phyloP scores from a whole-genome alignment of 2,888 invertebrate genomes.

The Spodoptera exigua region DNA sequence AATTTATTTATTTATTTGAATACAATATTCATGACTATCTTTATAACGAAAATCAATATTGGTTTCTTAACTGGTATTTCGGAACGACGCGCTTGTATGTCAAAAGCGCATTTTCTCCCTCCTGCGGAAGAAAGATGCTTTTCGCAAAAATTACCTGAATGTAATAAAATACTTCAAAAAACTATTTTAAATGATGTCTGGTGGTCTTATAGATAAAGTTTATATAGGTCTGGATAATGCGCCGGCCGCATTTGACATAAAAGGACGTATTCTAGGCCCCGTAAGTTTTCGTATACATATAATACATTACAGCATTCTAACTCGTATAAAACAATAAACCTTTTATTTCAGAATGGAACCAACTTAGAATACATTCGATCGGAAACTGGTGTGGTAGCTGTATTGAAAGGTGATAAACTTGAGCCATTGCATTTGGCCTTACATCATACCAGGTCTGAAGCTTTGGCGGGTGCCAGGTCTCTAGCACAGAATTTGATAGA shows the following conservation, averaged over 20 bases:
- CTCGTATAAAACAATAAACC: conserved; percentile 1
- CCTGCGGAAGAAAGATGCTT: conserved; percentile 72
- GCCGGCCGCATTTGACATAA: conserved; percentile 93
- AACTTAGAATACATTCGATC: conserved; percentile 93
- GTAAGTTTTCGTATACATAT: conserved; percentile 69
- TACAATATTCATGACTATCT: too few species aligned
- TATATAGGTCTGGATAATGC: conserved; percentile 94
- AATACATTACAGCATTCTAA: conserved; percentile 26
- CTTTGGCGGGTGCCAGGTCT: conserved; percentile 92
- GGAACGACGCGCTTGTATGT: conserved; percentile 46
- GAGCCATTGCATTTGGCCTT: conserved; percentile 94
- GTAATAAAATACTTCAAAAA: conserved; percentile 56
- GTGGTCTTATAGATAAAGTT: conserved; percentile 91
- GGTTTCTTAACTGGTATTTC: not conserved
- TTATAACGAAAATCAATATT: not conserved
- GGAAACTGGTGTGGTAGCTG: conserved; percentile 94
- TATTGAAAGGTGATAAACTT: conserved; percentile 91
- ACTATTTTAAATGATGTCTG: conserved; percentile 77
- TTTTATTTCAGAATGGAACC: conserved; percentile 88
- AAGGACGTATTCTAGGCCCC: conserved; percentile 92
- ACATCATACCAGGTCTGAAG: conserved; percentile 92
- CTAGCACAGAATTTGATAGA: conserved; percentile 94
- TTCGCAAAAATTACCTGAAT: conserved; percentile 62
- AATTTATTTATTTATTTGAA: too few species aligned
- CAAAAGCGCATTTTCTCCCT: conserved; percentile 45